These are phyloP conservation scores for Oncorhynchus nerka DNA, from an alignment of 2,113 vertebrate species.

Conservation along the genomic window DNA sequence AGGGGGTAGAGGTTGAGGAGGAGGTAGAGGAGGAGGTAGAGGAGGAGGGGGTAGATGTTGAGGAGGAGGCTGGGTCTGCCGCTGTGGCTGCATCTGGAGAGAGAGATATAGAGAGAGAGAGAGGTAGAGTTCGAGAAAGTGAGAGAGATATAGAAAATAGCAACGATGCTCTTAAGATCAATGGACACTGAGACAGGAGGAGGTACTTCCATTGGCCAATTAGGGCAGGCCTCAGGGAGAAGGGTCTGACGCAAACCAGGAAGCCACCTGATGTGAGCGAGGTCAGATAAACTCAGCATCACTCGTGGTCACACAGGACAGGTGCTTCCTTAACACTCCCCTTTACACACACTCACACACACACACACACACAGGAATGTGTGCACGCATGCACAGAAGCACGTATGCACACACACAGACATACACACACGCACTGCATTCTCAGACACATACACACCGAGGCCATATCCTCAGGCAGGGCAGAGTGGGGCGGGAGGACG, in stretches of 20 bases:
- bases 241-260: conserved; percentile 74
- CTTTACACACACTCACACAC: conserved; percentile 66
- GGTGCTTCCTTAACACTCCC: conserved; percentile 72
- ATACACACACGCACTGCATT: conserved; percentile 50
- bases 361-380: conserved; percentile 69
- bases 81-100: too few relatives aligned
- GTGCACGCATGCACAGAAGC: conserved; percentile 39
- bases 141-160: conserved; percentile 14
- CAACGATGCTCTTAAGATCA: conserved; percentile 61
- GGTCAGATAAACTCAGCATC: conserved; percentile 75
- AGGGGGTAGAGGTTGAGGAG: too few relatives aligned
- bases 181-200: conserved; percentile 58
- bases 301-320: conserved; percentile 70
- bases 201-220: conserved; percentile 63
- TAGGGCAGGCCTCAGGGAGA: conserved; percentile 57
- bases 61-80: too few relatives aligned
- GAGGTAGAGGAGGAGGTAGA: too few relatives aligned
- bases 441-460: conserved; percentile 8
- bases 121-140: too few relatives aligned
- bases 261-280: conserved; percentile 80
- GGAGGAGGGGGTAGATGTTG: too few relatives aligned
- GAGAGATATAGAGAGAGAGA: too few relatives aligned
- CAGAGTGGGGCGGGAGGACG: conserved; percentile 6
- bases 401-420: conserved; percentile 36
- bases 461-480: conserved; percentile 60